Evolutionary conservation across 2,888 invertebrate genomes (phyloP), one percentile per base, ranked within the genome.

Genomic region (Octonoba sinensis): DNA sequence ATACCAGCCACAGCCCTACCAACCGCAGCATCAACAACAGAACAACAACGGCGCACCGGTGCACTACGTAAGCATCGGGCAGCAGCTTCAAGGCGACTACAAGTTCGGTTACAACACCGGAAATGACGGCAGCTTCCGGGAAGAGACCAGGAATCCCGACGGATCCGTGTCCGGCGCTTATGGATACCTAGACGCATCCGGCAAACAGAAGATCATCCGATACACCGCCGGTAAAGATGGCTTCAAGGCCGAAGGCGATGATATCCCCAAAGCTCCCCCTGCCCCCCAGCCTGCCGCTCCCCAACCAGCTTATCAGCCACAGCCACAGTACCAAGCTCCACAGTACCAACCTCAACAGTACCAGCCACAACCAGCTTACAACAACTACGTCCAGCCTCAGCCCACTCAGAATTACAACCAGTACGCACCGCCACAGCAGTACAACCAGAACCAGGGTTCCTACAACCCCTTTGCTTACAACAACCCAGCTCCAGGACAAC

Each of bases 161-260:
- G 84, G 84, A 1, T 79, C 83, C 20, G 84, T 84, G 12, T 74
- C 76, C 22, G 84, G 84, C 22, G 82, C 84, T 11, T 84, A 84
- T 49, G 84, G 84, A 8, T 84, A 83, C 62, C 57, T 84, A 24
- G 84, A 84, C 22, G 78, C 79, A 15, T 66, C 72, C 16, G 84
- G 84, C 49, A 73, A 77, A 15, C 72, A 78, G 62, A 73, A 76
- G 65, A 18, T 85, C 59, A 85, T 85, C 59, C 72, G 76, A 18
- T 85, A 85, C 78, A 83, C 83, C 12, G 85, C 85, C 20, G 85
- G 85, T 11, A 85, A 85, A 46, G 81, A 85, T 49, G 85, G 85
- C 0, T 85, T 85, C 70, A 81, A 84, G 49, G 84, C 85, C 22
- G 82, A 84, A 20, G 83, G 83, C 2, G 85, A 85, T 15, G 78